Conservation (phyloP, 2,888 invertebrate species). For the Eugnorisma glareosa region DNA sequence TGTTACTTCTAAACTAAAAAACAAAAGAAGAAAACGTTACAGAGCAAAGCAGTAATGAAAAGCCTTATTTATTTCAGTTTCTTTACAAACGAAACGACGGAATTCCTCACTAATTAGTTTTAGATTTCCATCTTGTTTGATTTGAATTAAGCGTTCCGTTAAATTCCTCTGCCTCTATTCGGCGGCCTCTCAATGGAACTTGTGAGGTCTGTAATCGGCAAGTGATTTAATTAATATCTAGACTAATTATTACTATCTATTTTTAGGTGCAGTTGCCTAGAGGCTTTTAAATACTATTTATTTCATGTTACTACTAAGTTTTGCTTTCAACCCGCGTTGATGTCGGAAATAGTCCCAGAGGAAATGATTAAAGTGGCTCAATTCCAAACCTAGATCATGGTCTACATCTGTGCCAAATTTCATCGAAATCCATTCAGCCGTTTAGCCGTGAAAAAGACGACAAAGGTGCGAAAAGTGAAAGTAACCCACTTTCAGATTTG, state of each 20-base stretch:
- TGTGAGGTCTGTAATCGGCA: conserved; percentile 3
- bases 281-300: neutral
- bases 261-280: neutral
- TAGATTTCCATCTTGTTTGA: conserved; percentile 58
- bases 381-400: neutral
- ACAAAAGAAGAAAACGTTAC: conserved; percentile 38
- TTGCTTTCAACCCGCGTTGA: neutral
- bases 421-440: neutral
- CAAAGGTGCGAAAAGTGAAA: neutral
- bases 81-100: conserved; percentile 49
- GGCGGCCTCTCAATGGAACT: conserved; percentile 6
- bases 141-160: conserved; percentile 53
- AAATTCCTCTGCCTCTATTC: conserved; percentile 30
- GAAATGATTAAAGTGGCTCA: too few relatives aligned
- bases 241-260: neutral
- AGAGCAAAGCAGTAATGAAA: conserved; percentile 55
- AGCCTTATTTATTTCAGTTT: conserved; percentile 62
- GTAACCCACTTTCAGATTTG: neutral
- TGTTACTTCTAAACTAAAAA: conserved; percentile 50
- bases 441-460: neutral
- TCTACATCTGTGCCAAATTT: neutral
- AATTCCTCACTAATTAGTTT: conserved; percentile 64
- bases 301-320: neutral
- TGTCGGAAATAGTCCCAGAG: neutral
- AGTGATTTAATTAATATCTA: conserved; percentile 29